Evolutionary conservation across 1,140 invertebrate genomes (phyloP).

Genomic region (Sitophilus oryzae): DNA sequence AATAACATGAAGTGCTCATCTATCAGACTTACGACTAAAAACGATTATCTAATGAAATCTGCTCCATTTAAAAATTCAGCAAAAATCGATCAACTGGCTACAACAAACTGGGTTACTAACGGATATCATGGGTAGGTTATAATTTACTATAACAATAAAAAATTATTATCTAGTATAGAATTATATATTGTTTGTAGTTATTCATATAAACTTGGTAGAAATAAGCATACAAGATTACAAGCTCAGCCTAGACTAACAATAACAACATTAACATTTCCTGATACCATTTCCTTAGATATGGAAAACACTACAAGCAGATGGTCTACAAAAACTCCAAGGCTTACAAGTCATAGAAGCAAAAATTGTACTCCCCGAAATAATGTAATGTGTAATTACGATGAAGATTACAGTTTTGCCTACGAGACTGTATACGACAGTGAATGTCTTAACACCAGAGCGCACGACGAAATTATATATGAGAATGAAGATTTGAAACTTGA

Average conservation of each 20-base stretch:
- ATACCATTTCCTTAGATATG: slow-evolving; percentile 20
- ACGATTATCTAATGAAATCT: slow-evolving; percentile 10
- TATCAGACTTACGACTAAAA: slow-evolving; percentile 8
- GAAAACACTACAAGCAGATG: slow-evolving; percentile 27
- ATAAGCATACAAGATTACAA: neutral
- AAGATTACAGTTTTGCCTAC: slow-evolving; percentile 16
- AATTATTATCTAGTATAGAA: too few relatives aligned
- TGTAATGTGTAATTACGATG: slow-evolving; percentile 6
- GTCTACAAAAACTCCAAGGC: slow-evolving; percentile 27
- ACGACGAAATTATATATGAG: neutral
- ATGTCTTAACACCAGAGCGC: neutral
- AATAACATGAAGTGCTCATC: slow-evolving; percentile 17
- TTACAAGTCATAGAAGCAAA: slow-evolving; percentile 15
- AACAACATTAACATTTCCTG: slow-evolving; percentile 22
- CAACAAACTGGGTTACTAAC: slow-evolving; percentile 6
- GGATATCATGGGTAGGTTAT: slow-evolving; percentile 10
- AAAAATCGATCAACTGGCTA: neutral
- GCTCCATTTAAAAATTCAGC: too few relatives aligned
- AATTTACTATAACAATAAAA: neutral
- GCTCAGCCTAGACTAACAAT: slow-evolving; percentile 10
- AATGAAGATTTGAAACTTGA: neutral
- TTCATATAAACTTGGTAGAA: slow-evolving; percentile 7
- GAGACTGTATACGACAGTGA: neutral
- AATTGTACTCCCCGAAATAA: neutral
- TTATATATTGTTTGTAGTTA: slow-evolving; percentile 4